Base-by-base conservation (phyloP, 2,797 vertebrate genomes). In the Ptychobarbus kaznakovi region DNA sequence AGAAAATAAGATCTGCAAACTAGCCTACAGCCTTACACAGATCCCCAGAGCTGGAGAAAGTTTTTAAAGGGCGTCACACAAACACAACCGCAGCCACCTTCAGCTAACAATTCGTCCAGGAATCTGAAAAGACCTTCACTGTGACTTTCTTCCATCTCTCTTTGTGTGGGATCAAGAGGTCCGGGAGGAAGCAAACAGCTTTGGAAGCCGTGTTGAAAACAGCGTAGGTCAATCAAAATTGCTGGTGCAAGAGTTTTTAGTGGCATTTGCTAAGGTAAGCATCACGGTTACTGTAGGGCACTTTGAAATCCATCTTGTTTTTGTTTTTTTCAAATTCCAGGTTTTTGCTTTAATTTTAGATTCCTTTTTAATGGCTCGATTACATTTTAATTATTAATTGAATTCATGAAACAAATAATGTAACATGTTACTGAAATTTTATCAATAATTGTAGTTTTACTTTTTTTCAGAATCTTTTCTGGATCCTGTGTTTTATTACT, bases 1-100 rank as follows among this genome's bases (percentile, higher is more conserved):
- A 89, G 87, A 87, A 89, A 89, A 90, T 88, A 90, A 89, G 87
- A 88, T 89, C 90, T 87, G 82, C 84, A 84, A 82, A 82, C 81
- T 83, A 35, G 65, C 87, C 86, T 87, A 78, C 76, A 88, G 86
- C 87, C 80, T 42, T 81, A 82, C 78, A 84, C 86, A 73, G 80
- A 87, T 83, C 80, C 66, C 32, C 80, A 86, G 66, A 77, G 78
- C 73, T 46, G 74, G 46, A 68, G 32, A 86, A 88, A 87, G 83
- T 87, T 87, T 89, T 87, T 68, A 87, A 86, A 89, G 85, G 86
- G 86, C 86, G 84, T 90, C 83, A 84, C 69, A 83, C 83, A 68
- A 82, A 82, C 79, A 86, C 69, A 80, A 13, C 15, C 83, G 82
- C 69, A 82, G 44, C 79, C 56, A 82, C 77, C 75, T 83, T 75